phyloP scores from a whole-genome alignment of 2,797 vertebrate species.

The Falco naumanni region DNA sequence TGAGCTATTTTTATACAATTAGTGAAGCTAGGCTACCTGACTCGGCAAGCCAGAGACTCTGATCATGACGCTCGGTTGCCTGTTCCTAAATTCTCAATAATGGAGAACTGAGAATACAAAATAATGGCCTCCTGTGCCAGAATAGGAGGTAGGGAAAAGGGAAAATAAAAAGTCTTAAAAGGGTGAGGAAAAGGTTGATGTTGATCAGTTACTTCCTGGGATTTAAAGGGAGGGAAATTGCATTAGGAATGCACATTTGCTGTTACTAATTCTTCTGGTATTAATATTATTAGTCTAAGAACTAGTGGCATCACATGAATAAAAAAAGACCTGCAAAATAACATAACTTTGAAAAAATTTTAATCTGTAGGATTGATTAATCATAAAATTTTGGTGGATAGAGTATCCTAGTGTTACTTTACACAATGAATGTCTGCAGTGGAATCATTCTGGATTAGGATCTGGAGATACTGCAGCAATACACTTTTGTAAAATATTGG shows the following conservation, averaged over 20 bases:
- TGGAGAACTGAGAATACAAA: no score
- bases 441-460: neutral
- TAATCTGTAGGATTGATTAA: neutral
- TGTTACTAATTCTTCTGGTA: neutral
- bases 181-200: neutral
- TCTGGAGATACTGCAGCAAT: neutral
- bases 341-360: neutral
- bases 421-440: neutral
- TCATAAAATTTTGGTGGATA: neutral
- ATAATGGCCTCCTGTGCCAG: neutral
- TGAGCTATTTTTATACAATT: neutral
- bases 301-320: neutral
- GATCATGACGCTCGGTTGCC: neutral
- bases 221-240: neutral
- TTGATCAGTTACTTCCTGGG: neutral
- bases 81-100: neutral
- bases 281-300: neutral
- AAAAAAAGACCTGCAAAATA: neutral
- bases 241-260: neutral
- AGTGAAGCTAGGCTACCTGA: neutral
- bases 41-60: neutral
- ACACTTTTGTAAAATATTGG: neutral
- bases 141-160: neutral
- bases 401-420: neutral
- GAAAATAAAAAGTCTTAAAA: neutral